These are phyloP conservation scores for Rotaria macrura DNA, from an alignment of 2,888 invertebrate species.

Conservation along the genomic window DNA sequence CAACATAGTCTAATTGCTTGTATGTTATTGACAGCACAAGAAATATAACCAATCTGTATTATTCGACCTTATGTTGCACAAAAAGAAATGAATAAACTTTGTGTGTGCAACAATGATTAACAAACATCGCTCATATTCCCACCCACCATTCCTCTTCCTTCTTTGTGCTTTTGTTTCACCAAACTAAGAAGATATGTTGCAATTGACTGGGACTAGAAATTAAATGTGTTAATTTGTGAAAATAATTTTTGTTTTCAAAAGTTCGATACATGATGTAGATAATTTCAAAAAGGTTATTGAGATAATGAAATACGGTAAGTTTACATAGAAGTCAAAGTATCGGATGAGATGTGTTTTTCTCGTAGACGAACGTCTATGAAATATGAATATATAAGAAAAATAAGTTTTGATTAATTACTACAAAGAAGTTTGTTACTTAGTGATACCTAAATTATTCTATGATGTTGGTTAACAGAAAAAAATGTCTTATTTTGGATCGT, in stretches of 20 bases:
- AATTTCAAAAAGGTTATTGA: neutral
- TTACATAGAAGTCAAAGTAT: neutral
- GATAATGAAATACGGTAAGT: neutral
- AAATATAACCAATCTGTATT: neutral
- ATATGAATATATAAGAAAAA: neutral
- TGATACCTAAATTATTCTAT: no score
- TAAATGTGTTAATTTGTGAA: neutral
- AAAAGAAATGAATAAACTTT: neutral
- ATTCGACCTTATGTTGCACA: neutral
- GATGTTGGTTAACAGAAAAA: no score
- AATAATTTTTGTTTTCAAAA: neutral
- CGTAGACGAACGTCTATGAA: neutral
- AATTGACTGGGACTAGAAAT: neutral
- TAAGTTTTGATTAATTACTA: neutral
- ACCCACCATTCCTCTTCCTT: neutral
- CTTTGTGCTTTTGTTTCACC: neutral
- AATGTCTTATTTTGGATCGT: no score
- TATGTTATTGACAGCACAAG: neutral
- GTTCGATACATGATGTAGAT: no score
- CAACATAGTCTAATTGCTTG: neutral
- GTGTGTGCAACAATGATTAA: neutral
- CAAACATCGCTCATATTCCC: neutral
- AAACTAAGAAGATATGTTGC: neutral
- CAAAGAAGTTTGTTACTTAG: neutral
- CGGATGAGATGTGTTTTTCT: neutral